Evolutionary conservation across 92 coral and sea anemone species (phyloP), one percentile per base, ranked within the genome.

Genomic region (Palythoa grandis): DNA sequence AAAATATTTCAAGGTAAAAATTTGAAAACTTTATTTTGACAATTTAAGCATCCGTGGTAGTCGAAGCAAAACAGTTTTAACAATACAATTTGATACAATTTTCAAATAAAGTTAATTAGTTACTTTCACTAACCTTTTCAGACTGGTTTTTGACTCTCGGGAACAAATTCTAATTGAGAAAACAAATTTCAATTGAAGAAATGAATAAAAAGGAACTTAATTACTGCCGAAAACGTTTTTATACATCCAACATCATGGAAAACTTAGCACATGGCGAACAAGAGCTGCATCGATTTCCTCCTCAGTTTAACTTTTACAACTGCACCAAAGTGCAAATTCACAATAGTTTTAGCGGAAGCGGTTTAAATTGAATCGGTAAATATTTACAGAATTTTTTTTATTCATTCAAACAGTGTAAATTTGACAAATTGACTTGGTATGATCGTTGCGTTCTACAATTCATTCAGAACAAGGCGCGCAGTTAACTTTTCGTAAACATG

Each of bases 241-340:
- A 70, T 35, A 70, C 74, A 70, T 70, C 74, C 74, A 70, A 70
- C 74, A 70, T 70, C 74, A 70, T 70, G 48, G 50, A 5, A 70
- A 71, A 71, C 53, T 71, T 71, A 5, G 82, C 74, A 38, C 82
- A 83, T 83, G 87, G 87, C 70, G 79, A 83, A 17, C 87, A 70
- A 40, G 78, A 22, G 87, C 77, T 69, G 78, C 87, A 70, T 52
- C 87, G 68, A 10, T 70, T 70, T 83, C 87, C 79, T 84, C 87
- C 80, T 56, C 79, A 84, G 70, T 84, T 72, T 72, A 84, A 84
- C 80, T 84, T 84, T 72, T 72, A 84, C 80, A 84, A 84, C 79
- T 84, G 87, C 72, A 71, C 76, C 76, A 71, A 71, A 35, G 53
- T 71, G 76, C 76, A 71, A 71, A 71, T 37, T 71, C 76, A 71